A percentile compares a stretch with the other conserved stretches of the same genome.
These are phyloP conservation scores for Gasterosteus aculeatus DNA, from an alignment of 2,113 vertebrate species.

Conservation along the genomic window DNA sequence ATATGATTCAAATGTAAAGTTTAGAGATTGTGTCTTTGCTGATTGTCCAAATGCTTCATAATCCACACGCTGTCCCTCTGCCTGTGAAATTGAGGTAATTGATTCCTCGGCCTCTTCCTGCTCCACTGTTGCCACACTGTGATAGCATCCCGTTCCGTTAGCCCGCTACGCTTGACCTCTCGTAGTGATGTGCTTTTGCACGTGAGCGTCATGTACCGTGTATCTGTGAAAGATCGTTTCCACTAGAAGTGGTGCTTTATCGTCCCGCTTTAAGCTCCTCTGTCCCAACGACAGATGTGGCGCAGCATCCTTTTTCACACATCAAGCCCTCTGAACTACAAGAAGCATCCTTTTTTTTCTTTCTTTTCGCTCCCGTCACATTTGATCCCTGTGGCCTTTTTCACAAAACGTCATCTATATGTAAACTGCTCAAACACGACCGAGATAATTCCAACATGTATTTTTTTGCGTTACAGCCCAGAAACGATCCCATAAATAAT, in stretches of 20 bases:
- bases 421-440: background rate
- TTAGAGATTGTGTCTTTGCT: no score
- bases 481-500: background rate
- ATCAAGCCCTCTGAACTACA: background rate
- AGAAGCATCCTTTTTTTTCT: background rate
- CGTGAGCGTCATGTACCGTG: background rate
- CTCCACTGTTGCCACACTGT: background rate
- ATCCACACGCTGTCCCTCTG: background rate
- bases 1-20: no score
- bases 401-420: background rate
- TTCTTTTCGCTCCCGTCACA: background rate
- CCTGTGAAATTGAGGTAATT: conserved; percentile 1
- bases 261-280: conserved; percentile 10
- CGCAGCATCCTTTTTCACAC: background rate
- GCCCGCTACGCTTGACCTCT: conserved; percentile 13
- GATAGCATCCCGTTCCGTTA: background rate
- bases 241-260: conserved; percentile 17
- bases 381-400: background rate
- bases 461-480: no score
- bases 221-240: conserved; percentile 3
- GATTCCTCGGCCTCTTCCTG: background rate
- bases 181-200: background rate
- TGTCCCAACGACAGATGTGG: conserved; percentile 29
- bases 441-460: no score
- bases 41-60: no score